These are phyloP conservation scores for Glossophaga mutica DNA, from an alignment of 2,797 vertebrate species.

Conservation along the genomic window DNA sequence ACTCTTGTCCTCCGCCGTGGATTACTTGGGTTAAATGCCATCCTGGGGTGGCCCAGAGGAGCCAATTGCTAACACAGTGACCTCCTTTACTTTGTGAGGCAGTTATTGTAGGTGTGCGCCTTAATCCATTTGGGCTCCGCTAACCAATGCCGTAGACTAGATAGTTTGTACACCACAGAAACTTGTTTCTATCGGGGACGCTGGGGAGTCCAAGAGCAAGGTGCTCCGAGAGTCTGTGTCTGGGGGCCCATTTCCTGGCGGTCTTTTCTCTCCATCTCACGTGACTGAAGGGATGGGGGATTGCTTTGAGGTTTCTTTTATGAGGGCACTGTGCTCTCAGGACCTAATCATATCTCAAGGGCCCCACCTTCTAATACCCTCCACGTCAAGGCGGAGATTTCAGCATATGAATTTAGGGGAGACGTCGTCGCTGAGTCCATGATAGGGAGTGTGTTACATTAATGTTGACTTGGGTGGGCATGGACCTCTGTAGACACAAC, in stretches of 20 bases:
- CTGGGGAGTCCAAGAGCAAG: background rate
- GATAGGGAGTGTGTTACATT: background rate
- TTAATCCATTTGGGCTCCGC: background rate
- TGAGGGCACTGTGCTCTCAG: background rate
- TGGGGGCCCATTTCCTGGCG: fast-evolving
- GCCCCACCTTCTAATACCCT: background rate
- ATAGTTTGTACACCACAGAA: background rate
- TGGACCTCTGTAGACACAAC: background rate
- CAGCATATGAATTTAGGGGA: background rate
- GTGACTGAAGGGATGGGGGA: background rate
- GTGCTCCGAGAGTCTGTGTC: background rate
- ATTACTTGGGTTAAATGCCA: background rate
- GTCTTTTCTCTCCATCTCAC: background rate
- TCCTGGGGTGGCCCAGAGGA: background rate
- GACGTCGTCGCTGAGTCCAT: background rate
- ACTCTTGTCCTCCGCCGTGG: background rate
- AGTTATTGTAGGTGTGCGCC: fast-evolving
- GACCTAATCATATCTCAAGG: too few species aligned
- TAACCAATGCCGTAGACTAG: background rate
- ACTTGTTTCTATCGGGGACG: background rate
- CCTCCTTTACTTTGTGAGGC: background rate
- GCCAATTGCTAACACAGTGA: background rate
- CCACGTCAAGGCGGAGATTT: background rate
- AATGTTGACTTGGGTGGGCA: background rate
- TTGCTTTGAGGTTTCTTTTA: background rate